These are phyloP conservation scores for Lepus americanus DNA, from an alignment of 2,113 vertebrate genomes.

Conservation along the genomic window DNA sequence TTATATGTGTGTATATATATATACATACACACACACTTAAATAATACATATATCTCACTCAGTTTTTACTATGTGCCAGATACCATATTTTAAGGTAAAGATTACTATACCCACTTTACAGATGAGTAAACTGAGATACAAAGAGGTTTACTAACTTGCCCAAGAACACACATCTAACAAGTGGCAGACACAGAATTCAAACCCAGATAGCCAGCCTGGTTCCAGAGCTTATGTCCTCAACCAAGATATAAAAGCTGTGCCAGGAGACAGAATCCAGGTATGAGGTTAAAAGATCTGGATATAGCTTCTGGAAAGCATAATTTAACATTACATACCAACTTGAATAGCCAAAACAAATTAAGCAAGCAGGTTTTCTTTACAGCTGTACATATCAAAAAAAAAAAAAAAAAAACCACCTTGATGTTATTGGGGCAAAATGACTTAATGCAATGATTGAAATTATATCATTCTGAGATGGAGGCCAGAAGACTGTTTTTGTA, in stretches of 20 bases:
- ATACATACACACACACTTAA: no score
- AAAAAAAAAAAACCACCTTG: slow-evolving; percentile 48
- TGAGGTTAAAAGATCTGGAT: slow-evolving; percentile 21
- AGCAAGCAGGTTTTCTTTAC: slow-evolving; percentile 2
- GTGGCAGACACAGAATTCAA: slow-evolving; percentile 43
- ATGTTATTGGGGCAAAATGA: slow-evolving; percentile 44
- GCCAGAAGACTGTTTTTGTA: slow-evolving; percentile 46
- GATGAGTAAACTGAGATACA: slow-evolving; percentile 25
- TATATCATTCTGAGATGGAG: slow-evolving; percentile 35
- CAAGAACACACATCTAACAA: slow-evolving; percentile 8
- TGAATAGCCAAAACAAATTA: slow-evolving; percentile 56
- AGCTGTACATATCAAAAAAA: background rate
- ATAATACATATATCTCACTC: no score
- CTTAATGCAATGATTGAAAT: slow-evolving; percentile 45
- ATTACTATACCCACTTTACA: slow-evolving; percentile 1
- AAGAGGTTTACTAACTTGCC: slow-evolving; percentile 23
- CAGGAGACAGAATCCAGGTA: slow-evolving; percentile 36
- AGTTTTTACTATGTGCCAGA: background rate
- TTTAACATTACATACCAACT: slow-evolving; percentile 12
- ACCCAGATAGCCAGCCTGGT: background rate
- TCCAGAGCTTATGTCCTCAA: slow-evolving; percentile 29
- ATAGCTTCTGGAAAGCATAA: slow-evolving; percentile 33
- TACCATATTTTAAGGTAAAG: background rate
- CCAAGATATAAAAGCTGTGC: slow-evolving; percentile 3
- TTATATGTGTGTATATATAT: background rate